Conservation (phyloP, 2,888 invertebrate genomes). For the Drosophila parthenogenetica region DNA sequence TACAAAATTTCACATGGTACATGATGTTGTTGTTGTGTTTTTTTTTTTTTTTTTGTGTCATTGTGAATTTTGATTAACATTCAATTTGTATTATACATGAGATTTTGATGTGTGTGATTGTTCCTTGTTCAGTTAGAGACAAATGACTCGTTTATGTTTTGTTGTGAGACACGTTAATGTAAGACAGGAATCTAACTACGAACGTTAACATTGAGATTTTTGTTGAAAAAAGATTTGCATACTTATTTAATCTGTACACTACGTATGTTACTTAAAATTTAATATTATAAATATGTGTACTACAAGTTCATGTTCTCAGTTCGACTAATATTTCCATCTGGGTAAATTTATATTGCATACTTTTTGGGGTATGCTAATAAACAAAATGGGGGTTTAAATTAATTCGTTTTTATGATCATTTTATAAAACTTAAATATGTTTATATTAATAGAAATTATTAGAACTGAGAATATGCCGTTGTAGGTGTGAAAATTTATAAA, state of each 20-base stretch:
- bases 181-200: conserved; percentile 64
- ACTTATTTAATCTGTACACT: conserved; percentile 24
- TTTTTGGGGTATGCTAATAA: conserved; percentile 20
- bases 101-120: conserved; percentile 44
- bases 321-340: background rate
- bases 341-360: conserved; percentile 9
- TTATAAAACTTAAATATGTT: background rate
- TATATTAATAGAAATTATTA: background rate
- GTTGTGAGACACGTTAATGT: conserved; percentile 40
- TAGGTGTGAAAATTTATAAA: background rate
- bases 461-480: conserved; percentile 35
- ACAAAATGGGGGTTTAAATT: no score
- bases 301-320: conserved; percentile 16
- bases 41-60: conserved; percentile 19
- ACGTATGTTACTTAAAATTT: conserved; percentile 13
- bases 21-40: conserved; percentile 33
- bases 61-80: conserved; percentile 49
- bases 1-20: conserved; percentile 40
- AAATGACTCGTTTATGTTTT: conserved; percentile 13
- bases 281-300: background rate
- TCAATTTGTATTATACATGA: conserved; percentile 64
- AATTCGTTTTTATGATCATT: background rate
- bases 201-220: conserved; percentile 62
- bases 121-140: conserved; percentile 37
- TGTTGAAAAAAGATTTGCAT: conserved; percentile 23